A percentile compares a stretch with the other conserved stretches of the same genome.
Conservation (phyloP, 1,140 invertebrate genomes). For the Ectropis grisescens region DNA sequence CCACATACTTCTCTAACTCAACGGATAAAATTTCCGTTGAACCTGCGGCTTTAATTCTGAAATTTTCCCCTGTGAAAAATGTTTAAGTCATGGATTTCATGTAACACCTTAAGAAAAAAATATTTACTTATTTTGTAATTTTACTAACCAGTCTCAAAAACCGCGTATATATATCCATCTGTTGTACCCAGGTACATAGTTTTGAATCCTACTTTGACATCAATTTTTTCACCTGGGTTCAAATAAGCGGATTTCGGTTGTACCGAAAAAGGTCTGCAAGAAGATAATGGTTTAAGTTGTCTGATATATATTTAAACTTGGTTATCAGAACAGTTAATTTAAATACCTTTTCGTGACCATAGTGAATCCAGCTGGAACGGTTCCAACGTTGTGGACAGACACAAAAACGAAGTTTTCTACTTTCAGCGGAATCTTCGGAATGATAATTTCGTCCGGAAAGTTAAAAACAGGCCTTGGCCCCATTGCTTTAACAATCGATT, state of each 20-base stretch:
- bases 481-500: conserved; percentile 32
- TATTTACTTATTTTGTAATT: neutral
- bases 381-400: conserved; percentile 34
- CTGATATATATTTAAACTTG: too few relatives aligned
- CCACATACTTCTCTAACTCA: conserved; percentile 43
- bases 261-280: conserved; percentile 43
- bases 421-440: conserved; percentile 43
- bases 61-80: conserved; percentile 34
- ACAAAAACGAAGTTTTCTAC: conserved; percentile 31
- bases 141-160: conserved; percentile 55
- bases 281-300: conserved; percentile 2
- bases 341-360: conserved; percentile 40
- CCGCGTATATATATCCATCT: conserved; percentile 23
- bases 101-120: too few relatives aligned
- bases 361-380: conserved; percentile 34
- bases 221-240: conserved; percentile 31
- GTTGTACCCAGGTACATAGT: conserved; percentile 42
- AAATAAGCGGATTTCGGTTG: conserved; percentile 42
- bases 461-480: conserved; percentile 46
- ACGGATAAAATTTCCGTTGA: conserved; percentile 33
- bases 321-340: too few relatives aligned
- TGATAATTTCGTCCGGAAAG: conserved; percentile 37
- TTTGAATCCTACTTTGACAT: conserved; percentile 39
- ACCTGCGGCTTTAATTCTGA: conserved; percentile 31
- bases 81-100: too few relatives aligned